Conservation (phyloP, 2,113 vertebrate species). For the Glaucidium brasilianum region DNA sequence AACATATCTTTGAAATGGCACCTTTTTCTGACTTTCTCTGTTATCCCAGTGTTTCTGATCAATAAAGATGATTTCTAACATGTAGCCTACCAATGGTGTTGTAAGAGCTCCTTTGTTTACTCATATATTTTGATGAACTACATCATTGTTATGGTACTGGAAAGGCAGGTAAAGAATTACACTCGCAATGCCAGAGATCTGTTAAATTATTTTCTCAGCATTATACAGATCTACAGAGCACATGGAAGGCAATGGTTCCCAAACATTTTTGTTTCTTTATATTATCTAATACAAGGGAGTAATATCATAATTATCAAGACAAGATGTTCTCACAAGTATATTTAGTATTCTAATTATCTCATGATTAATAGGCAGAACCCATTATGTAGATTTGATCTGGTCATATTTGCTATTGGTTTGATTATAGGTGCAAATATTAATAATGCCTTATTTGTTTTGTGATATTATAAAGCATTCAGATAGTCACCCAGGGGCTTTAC, state of each 20-base stretch:
- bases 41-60: background rate
- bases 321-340: slow-evolving; percentile 70
- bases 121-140: background rate
- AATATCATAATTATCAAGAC: slow-evolving; percentile 69
- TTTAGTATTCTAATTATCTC: slow-evolving; percentile 71
- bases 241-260: slow-evolving; percentile 17
- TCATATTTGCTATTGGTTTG: slow-evolving; percentile 65
- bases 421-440: background rate
- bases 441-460: slow-evolving; percentile 48
- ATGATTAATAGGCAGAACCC: slow-evolving; percentile 66
- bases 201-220: background rate
- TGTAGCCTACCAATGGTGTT: background rate
- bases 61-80: background rate
- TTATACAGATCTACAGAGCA: background rate
- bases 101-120: background rate
- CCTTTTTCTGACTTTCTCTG: background rate
- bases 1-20: background rate
- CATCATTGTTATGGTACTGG: background rate
- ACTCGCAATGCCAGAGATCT: background rate
- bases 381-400: slow-evolving; percentile 50
- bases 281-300: slow-evolving; percentile 41
- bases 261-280: slow-evolving; percentile 60
- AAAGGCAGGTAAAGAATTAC: background rate
- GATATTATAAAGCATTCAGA: slow-evolving; percentile 71
- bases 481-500: slow-evolving; percentile 51